Percentiles rank a stretch among this genome's conserved stretches.
These are phyloP conservation scores for Spodoptera exigua DNA, from an alignment of 2,888 invertebrate genomes.

Conservation along the genomic window DNA sequence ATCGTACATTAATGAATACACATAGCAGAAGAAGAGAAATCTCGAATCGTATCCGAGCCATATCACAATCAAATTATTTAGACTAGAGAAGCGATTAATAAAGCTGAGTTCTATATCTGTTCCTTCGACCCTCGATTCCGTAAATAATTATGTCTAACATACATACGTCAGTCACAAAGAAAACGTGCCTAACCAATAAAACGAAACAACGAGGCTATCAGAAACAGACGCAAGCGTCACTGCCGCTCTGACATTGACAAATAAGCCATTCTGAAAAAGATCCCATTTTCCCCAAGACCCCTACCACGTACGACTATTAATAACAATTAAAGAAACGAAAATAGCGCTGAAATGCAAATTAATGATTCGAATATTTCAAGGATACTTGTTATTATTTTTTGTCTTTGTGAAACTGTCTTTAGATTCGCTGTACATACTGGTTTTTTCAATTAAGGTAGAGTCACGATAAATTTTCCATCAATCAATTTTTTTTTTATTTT, in stretches of 20 bases:
- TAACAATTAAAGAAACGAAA: conserved; percentile 64
- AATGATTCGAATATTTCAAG: conserved; percentile 54
- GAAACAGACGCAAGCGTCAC: conserved; percentile 81
- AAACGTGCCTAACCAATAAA: conserved; percentile 77
- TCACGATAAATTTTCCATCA: conserved; percentile 19
- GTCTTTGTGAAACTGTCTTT: conserved; percentile 41
- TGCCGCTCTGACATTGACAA: conserved; percentile 81
- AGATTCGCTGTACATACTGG: conserved; percentile 1
- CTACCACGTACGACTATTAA: conserved; percentile 72
- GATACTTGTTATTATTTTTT: conserved; percentile 50
- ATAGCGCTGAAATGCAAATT: conserved; percentile 57
- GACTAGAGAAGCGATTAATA: conserved; percentile 22
- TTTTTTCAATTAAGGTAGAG: conserved; percentile 15
- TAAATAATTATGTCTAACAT: conserved; percentile 55
- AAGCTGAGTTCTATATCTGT: conserved; percentile 25
- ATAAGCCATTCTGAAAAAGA: conserved; percentile 84
- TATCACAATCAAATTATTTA: conserved; percentile 9
- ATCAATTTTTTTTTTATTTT: conserved; percentile 33
- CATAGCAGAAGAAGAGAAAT: no score
- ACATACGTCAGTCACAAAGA: conserved; percentile 60
- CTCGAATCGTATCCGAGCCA: no score
- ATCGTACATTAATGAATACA: no score
- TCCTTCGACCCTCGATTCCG: conserved; percentile 28
- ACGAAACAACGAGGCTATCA: conserved; percentile 81
- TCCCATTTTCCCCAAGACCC: conserved; percentile 76